phyloP scores from a whole-genome alignment of 2,888 invertebrate genomes.

The Papilio gigon region DNA sequence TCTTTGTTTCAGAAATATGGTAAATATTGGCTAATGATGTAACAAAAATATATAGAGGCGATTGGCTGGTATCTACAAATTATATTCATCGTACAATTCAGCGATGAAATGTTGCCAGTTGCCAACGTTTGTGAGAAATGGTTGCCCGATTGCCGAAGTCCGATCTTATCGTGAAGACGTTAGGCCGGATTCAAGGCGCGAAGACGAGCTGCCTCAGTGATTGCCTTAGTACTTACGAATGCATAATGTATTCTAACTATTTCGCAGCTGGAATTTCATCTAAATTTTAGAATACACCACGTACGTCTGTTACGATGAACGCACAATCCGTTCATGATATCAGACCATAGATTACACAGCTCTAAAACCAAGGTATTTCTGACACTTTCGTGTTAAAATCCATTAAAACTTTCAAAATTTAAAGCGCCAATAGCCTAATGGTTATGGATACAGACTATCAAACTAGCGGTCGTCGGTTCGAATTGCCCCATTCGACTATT shows the following conservation, averaged over 20 bases:
- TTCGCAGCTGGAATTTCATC: slow-evolving; percentile 5
- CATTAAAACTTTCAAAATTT: too few species aligned
- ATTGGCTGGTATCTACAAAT: slow-evolving; percentile 8
- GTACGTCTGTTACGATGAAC: too few species aligned
- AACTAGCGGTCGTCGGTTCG: too few species aligned
- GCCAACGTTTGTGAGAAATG: slow-evolving; percentile 16
- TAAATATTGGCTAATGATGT: not conserved
- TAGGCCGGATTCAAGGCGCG: slow-evolving; percentile 10
- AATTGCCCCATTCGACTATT: too few species aligned
- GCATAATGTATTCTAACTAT: slow-evolving; percentile 5
- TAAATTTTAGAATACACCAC: not conserved
- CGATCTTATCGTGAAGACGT: slow-evolving; percentile 10
- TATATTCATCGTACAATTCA: slow-evolving; percentile 4
- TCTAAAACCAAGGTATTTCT: too few species aligned
- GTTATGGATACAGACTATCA: too few species aligned
- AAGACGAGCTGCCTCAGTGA: not conserved
- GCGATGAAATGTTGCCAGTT: slow-evolving; percentile 15
- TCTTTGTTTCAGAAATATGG: not conserved
- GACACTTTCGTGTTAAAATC: too few species aligned
- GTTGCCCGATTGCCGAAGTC: slow-evolving; percentile 7
- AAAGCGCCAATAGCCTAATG: too few species aligned
- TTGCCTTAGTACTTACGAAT: slow-evolving; percentile 10
- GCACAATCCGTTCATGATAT: not conserved
- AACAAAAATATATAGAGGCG: not conserved
- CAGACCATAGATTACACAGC: not conserved